Percentiles rank a stretch among this genome's conserved stretches.
phyloP scores from a whole-genome alignment of 2,113 vertebrate species.

The Emydura subglobosa region DNA sequence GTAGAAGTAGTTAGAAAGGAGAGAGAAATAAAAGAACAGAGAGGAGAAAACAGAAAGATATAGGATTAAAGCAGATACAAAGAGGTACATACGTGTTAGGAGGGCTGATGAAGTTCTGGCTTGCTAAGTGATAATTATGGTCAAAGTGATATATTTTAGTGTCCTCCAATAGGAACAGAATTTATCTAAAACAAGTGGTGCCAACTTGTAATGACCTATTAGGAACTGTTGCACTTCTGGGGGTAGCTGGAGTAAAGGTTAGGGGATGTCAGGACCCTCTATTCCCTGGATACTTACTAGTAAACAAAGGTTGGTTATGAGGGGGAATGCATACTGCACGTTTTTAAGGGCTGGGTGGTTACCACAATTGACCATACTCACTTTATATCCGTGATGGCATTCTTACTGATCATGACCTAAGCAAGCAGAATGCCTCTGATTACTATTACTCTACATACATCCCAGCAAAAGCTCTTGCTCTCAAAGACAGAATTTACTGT shows the following conservation, averaged over 20 bases:
- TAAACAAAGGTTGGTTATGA: neutral
- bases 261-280: neutral
- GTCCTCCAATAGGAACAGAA: neutral
- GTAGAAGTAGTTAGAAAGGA: neutral
- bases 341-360: neutral
- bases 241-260: neutral
- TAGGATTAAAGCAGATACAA: neutral
- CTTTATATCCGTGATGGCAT: neutral
- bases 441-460: fast-evolving
- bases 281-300: neutral
- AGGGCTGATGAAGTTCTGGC: neutral
- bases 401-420: too few species aligned
- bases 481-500: neutral
- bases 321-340: neutral
- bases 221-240: neutral
- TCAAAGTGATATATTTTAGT: neutral
- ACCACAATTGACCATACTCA: neutral
- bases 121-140: neutral
- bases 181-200: neutral
- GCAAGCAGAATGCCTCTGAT: neutral
- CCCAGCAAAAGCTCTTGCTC: fast-evolving
- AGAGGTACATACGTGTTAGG: neutral
- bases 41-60: neutral
- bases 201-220: neutral
- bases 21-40: neutral